A percentile compares a stretch with the other conserved stretches of the same genome.
Evolutionary conservation across 1,140 invertebrate genomes (phyloP).

Genomic region (Chionoecetes opilio): DNA sequence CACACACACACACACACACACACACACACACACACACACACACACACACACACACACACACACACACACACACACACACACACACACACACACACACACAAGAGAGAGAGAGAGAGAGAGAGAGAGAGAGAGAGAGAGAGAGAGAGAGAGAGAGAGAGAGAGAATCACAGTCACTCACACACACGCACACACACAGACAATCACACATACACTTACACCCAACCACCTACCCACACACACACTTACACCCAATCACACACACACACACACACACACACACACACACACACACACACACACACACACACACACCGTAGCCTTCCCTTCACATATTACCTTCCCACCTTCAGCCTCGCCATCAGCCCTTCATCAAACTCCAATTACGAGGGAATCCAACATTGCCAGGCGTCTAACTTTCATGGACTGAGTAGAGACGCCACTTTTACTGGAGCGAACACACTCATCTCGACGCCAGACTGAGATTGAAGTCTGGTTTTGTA

Average conservation of each 20-base stretch:
- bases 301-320: neutral
- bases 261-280: neutral
- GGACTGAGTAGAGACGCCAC: neutral
- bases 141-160: no score
- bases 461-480: no score
- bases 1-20: neutral
- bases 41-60: no score
- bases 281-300: neutral
- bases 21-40: neutral
- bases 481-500: no score
- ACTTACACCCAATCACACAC: neutral
- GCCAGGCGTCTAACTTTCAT: neutral
- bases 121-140: no score
- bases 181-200: neutral
- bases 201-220: neutral
- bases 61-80: no score
- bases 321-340: neutral
- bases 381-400: neutral
- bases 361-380: neutral
- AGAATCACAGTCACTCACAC: no score
- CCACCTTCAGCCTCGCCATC: neutral
- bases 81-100: neutral
- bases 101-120: no score
- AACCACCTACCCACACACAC: no score
- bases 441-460: neutral